Base-by-base conservation (phyloP, 2,797 vertebrate species). In the Neosilurus hyrtlii region DNA sequence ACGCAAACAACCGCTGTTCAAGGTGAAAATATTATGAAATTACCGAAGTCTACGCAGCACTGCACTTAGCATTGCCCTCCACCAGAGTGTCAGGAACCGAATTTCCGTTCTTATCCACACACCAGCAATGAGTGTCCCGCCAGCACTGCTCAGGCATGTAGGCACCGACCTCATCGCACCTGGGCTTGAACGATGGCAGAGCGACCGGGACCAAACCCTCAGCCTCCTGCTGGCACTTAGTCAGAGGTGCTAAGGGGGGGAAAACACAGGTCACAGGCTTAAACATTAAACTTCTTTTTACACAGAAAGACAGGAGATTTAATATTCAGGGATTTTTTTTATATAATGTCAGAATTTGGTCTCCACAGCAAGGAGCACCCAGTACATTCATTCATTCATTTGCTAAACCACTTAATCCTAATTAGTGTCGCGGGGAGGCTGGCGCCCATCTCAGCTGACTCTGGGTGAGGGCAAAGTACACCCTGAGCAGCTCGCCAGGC, bases 81-180 rank as follows among this genome's bases (percentile, higher is more conserved):
- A 62, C 87, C 73, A 51, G 0, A 54, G 94, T 91, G 88, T 89
- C 88, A 14, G 90, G 67, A 52, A 96, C 90, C 16, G 76, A 0
- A 88, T 65, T 5, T 83, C 97, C 97, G 0, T 89, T 93, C 88
- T 90, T 93, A 90, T 95, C 93, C 92, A 93, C 94, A 80, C 97
- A 98, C 97, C 97, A 99, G 94, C 97, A 99, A 51, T 91, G 90
- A 0, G 87, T 92, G 6, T 56, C 3, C 35, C 4, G 1, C 59
- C 83, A 88, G 94, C 97, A 99, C 91, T 99, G 97, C 89, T 91
- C 87, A 16, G 92, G 85, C 84, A 30, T 16, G 89, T 95, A 98
- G 86, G 95, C 92, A 2, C 97, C 97, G 0, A 87, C 88, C 87
- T 90, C 86, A 20, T 97, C 96, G 1, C 97, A 99, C 56, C 4